phyloP scores from a whole-genome alignment of 2,888 invertebrate species.

The Metellina segmentata region DNA sequence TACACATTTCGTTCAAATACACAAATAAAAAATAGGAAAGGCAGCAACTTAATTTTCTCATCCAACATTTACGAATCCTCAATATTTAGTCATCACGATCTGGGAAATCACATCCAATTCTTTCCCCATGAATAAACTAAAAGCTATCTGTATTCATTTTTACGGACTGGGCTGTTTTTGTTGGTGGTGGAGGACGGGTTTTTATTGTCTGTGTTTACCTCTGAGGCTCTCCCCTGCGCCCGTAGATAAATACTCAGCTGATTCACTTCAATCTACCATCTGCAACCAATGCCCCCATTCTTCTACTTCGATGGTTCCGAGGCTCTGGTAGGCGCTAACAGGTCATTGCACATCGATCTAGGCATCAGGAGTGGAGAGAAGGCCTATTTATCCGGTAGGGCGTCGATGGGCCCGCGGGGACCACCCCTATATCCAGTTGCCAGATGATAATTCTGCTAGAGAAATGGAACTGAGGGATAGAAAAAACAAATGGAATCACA shows the following conservation, averaged over 20 bases:
- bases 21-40: no score
- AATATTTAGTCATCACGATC: neutral
- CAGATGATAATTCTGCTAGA: slow-evolving; percentile 18
- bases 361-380: neutral
- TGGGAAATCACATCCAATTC: neutral
- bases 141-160: neutral
- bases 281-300: slow-evolving; percentile 38
- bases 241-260: slow-evolving; percentile 18
- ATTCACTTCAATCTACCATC: slow-evolving; percentile 33
- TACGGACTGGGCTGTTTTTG: neutral
- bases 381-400: slow-evolving; percentile 37
- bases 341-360: slow-evolving; percentile 49
- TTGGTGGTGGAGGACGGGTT: neutral
- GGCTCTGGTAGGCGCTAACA: slow-evolving; percentile 10
- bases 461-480: neutral
- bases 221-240: neutral
- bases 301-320: slow-evolving; percentile 7
- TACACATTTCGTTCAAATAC: no score
- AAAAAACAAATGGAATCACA: neutral
- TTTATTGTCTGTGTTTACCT: neutral
- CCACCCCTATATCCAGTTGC: neutral
- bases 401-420: slow-evolving; percentile 27
- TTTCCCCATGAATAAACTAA: neutral
- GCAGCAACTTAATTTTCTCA: no score
- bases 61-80: neutral